A percentile compares a stretch with the other conserved stretches of the same genome.
These are phyloP conservation scores for Amphiprion ocellaris DNA, from an alignment of 2,113 vertebrate species.

Conservation along the genomic window DNA sequence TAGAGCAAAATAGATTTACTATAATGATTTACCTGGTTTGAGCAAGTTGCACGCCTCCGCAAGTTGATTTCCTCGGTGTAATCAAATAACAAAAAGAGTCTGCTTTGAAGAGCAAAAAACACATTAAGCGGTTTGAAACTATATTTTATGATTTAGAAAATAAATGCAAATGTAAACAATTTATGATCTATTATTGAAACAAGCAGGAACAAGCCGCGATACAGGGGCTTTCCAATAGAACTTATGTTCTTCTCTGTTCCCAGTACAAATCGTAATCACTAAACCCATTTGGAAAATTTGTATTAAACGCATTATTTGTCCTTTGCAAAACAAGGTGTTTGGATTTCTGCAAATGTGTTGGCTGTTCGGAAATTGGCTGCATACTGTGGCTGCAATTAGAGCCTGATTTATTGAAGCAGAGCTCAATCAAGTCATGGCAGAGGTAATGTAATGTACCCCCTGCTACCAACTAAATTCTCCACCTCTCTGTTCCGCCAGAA, in stretches of 20 bases:
- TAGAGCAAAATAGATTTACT: conserved; percentile 4
- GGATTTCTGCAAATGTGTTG: conserved; percentile 9
- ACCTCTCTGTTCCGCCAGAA: conserved; percentile 12
- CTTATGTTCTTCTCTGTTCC: not conserved
- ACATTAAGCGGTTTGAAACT: not conserved
- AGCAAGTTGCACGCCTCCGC: not conserved
- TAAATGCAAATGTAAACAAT: not conserved
- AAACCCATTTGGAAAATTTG: not conserved
- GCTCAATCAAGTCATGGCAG: conserved; percentile 15
- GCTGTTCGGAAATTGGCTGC: conserved; percentile 7
- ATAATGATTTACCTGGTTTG: not conserved
- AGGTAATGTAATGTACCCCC: conserved; percentile 13
- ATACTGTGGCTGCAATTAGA: not conserved
- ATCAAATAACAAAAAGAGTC: conserved; percentile 3
- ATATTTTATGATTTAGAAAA: conserved; percentile 3
- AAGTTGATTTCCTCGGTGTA: conserved; percentile 4
- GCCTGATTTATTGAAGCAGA: conserved; percentile 32
- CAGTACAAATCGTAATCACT: not conserved
- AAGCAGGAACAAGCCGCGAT: not conserved
- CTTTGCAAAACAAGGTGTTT: not conserved
- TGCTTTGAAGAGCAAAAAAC: not conserved
- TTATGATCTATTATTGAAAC: conserved; percentile 8
- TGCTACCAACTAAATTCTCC: conserved; percentile 25
- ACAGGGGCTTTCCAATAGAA: not conserved
- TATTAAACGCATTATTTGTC: not conserved